phyloP scores from a whole-genome alignment of 2,797 vertebrate genomes.

The Malacoctenus gilli region DNA sequence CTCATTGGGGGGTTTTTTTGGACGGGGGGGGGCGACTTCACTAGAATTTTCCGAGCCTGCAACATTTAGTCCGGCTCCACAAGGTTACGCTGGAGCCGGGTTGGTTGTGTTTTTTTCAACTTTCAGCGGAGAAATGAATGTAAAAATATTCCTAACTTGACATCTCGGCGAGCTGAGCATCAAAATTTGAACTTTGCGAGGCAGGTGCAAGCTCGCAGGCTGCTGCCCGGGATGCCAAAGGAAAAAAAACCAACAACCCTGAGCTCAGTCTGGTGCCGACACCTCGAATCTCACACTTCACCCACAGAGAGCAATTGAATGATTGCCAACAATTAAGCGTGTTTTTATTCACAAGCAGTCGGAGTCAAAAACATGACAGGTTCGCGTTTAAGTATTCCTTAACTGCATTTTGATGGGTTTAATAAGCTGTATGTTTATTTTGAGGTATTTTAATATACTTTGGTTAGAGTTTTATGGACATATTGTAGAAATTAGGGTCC shows the following conservation, averaged over 20 bases:
- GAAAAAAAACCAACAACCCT: no score
- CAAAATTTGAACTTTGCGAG: conserved; percentile 6
- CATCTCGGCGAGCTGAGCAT: conserved; percentile 14
- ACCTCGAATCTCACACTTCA: no score
- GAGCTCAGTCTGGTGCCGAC: not conserved
- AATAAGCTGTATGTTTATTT: not conserved
- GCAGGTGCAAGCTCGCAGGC: conserved; percentile 20
- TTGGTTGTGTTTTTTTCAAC: not conserved
- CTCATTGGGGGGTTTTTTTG: conserved; percentile 5
- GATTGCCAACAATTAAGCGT: not conserved
- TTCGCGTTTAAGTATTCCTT: not conserved
- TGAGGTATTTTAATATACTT: no score
- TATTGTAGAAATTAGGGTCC: no score
- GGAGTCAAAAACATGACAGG: not conserved
- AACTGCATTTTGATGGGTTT: not conserved
- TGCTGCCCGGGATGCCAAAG: conserved; percentile 1
- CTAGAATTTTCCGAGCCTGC: conserved; percentile 7
- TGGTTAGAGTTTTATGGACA: no score
- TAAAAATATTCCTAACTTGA: conserved; percentile 21
- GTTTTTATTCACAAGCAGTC: not conserved
- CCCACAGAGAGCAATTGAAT: not conserved
- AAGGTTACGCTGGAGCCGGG: conserved; percentile 16
- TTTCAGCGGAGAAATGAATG: conserved; percentile 26
- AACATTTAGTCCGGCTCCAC: conserved; percentile 15
- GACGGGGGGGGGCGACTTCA: not conserved